Evolutionary conservation across 1,140 invertebrate species (phyloP), one percentile per base, ranked within the genome.

Genomic region (Laupala kohalensis): DNA sequence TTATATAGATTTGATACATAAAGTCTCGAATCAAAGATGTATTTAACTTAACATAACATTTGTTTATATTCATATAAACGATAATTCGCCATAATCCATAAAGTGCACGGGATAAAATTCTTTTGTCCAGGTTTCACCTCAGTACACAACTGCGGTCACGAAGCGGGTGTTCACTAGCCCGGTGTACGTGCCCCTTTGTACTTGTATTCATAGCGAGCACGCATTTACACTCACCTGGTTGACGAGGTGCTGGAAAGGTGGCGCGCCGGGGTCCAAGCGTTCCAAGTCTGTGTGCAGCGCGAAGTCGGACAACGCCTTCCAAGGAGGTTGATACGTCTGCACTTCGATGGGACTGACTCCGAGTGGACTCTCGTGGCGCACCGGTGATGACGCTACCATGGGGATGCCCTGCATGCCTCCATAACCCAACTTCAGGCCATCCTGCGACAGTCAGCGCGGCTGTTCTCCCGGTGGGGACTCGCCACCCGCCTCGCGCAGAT

Each of bases 271-370:
- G 77, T 92, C 92, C 76, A 93, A 88, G 76, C 88, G 83, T 74
- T 98, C 95, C 12, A 97, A 84, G 81, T 97, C 95, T 3, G 93
- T 92, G 80, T 97, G 93, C 74, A 96, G 87, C 69, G 95, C 95
- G 83, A 97, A 98, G 78, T 98, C 95, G 29, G 91, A 92, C 23
- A 98, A 88, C 64, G 95, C 93, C 83, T 98, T 97, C 96, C 95
- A 98, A 13, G 94, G 95, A 63, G 95, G 95, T 82, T 97, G 95
- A 84, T 98, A 98, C 72, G 92, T 93, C 76, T 95, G 94, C 29
- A 98, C 95, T 80, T 96, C 93, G 37, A 96, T 84, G 13, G 91
- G 90, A 77, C 92, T 90, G 80, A 94, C 87, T 53, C 92, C 91
- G 64, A 92, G 84, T 0, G 92, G 92, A 74, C 91, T 91, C 80